Evolutionary conservation across 2,888 invertebrate species (phyloP).

Genomic region (Coecobrya sp.): DNA sequence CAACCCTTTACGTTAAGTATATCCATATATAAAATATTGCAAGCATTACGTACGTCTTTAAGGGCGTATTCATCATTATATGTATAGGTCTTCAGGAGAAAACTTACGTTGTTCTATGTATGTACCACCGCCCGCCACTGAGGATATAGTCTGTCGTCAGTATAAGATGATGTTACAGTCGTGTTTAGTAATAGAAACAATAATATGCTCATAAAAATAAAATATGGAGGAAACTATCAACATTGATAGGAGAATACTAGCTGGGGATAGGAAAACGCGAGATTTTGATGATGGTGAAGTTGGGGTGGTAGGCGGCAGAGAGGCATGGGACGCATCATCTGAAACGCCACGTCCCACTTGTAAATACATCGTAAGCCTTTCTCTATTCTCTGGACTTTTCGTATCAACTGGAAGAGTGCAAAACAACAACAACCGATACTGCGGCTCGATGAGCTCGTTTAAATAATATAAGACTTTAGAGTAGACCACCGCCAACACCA

Average conservation of each 20-base stretch:
- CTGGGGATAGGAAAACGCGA: neutral
- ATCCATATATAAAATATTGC: neutral
- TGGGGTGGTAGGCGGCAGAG: neutral
- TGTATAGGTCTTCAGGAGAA: neutral
- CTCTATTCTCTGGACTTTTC: neutral
- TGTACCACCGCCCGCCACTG: neutral
- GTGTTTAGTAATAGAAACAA: neutral
- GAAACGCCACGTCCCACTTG: conserved; percentile 20
- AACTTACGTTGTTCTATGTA: neutral
- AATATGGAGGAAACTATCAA: neutral
- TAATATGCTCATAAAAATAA: neutral
- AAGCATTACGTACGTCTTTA: too few relatives aligned
- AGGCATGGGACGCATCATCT: neutral
- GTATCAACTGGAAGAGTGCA: conserved; percentile 9
- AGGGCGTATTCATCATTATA: neutral
- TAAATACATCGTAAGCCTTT: conserved; percentile 26
- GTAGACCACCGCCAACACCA: neutral
- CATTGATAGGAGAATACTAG: neutral
- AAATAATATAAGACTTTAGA: conserved; percentile 15
- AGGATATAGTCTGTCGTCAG: neutral
- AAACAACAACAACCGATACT: neutral
- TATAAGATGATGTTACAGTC: neutral
- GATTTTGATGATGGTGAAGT: conserved; percentile 29
- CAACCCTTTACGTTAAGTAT: neutral
- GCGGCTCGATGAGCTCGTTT: conserved; percentile 27